Base-by-base conservation (phyloP, 92 coral and sea anemone species). In the Montipora capitata region DNA sequence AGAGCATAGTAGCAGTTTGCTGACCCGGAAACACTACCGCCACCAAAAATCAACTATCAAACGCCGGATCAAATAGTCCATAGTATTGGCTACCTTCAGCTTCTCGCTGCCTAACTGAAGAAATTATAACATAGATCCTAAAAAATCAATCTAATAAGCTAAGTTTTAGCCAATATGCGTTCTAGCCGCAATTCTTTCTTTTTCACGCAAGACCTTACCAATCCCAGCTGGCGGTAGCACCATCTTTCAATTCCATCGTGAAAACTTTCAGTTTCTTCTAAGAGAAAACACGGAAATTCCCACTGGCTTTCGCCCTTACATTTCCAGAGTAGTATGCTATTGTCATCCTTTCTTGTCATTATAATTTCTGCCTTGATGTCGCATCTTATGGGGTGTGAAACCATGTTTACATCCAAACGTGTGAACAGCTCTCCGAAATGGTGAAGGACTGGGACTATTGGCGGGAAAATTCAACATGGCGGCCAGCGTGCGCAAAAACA, bases 391-490 rank as follows among this genome's bases (percentile, higher is more conserved):
- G 35, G 7, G 18, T 40, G 13, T 1, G 56, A 43, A 20, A 80
- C 79, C 87, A 83, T 83, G 79, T 83, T 83, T 59, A 58, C 61
- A 41, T 49, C n/a, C 3, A 10, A 4, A 73, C 61, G 56, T 11
- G 52, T 16, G 35, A 4, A 10, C 15, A 69, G 40, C 80, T 39
- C 66, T 73, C 80, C 73, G 18, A 66, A 80, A 79, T 81, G 72
- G 82, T 81, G 57, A 20, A 62, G 88, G 91, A 52, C 92, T 80
- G 90, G 82, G 41, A 42, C 35, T 39, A 16, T 44, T 66, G 83
- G 94, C 95, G 95, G 90, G 92, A 88, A 91, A 44, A 85, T 64
- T 14, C 68, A 95, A 92, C 62, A 96, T 93, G 96, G 93, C 94
- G 92, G 94, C 63, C 15, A 49, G 10, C 69, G 59, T 40, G 4